Conservation (phyloP, 2,797 vertebrate species). For the Microctenopoma lineatum region DNA sequence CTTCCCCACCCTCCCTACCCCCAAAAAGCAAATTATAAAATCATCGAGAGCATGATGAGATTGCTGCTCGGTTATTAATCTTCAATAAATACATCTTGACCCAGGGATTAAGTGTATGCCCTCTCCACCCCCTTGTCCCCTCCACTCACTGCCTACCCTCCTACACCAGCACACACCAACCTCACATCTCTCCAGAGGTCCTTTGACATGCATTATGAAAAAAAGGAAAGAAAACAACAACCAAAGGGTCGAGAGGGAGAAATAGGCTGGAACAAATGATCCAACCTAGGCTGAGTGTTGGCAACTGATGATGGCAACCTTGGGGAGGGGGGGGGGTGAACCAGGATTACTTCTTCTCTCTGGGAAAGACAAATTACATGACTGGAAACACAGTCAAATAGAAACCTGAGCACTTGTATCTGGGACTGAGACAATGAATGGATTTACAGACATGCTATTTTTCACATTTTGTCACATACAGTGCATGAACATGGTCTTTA, state of each 20-base stretch:
- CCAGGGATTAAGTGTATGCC: conserved; percentile 83
- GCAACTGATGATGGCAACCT: conserved; percentile 58
- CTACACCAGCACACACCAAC: conserved; percentile 51
- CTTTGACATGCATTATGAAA: conserved; percentile 82
- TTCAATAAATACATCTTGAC: conserved; percentile 89
- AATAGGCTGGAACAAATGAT: conserved; percentile 62
- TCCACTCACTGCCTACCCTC: conserved; percentile 29
- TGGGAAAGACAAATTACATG: conserved; percentile 46
- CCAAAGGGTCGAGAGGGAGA: conserved; percentile 49
- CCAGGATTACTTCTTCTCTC: conserved; percentile 52
- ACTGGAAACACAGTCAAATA: conserved; percentile 29
- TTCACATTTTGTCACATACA: neutral
- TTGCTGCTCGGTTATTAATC: conserved; percentile 88
- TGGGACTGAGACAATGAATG: neutral
- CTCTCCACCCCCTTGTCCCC: conserved; percentile 75
- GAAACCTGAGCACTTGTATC: conserved; percentile 19
- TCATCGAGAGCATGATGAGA: conserved; percentile 88
- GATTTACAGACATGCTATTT: conserved; percentile 1
- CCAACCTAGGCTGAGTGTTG: conserved; percentile 60
- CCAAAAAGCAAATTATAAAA: conserved; percentile 85
- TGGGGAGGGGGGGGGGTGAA: conserved; percentile 43
- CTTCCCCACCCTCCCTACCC: conserved; percentile 49
- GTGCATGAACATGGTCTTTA: neutral
- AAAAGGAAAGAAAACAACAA: conserved; percentile 71
- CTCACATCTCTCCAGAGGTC: conserved; percentile 73